Evolutionary conservation across 2,113 vertebrate genomes (phyloP), one percentile per base, ranked within the genome.

Genomic region (Pleuronectes platessa): DNA sequence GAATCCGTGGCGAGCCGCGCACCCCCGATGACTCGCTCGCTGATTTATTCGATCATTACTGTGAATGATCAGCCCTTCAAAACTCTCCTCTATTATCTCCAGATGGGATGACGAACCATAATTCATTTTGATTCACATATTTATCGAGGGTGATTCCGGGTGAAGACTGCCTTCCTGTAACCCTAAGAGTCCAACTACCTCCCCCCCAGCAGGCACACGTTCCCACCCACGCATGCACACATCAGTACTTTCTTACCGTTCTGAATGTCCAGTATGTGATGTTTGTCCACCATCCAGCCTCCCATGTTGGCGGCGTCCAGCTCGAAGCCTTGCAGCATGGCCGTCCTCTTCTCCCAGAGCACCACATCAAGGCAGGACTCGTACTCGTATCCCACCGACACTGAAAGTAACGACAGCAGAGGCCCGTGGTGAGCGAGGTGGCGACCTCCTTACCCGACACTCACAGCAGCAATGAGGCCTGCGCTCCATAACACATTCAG

Each of bases 381-480:
- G 31, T 99, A 99, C 79, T 99, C 98, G 3, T 98, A 99, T 4
- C 98, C 98, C 78, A 99, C 97, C 20, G 97, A 99, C 85, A 99
- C 98, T 99, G 92, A 71, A 95, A 94, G 81, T 56, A 88, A 81
- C 54, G 82, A 79, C 49, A 82, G 58, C 61, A 81, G 71, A 83
- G 18, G 37, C 80, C 78, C 12, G 24, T 1, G 74, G 81, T 89
- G 79, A 88, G 76, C 73, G 58, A 66, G 79, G 86, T 51, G 68
- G 49, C 37, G 67, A 71, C 86, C 72, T 66, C 79, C 70, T 62
- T 70, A 78, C 78, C 80, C 66, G 81, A 83, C 71, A 83, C 78
- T 83, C 79, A 74, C 12, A 49, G 82, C 76, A 63, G 76, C 81
- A 69, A 83, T 82, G 88, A 90, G 79, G 67, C 82, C 58, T 61